phyloP scores from a whole-genome alignment of 2,113 vertebrate species.

The Caretta caretta region DNA sequence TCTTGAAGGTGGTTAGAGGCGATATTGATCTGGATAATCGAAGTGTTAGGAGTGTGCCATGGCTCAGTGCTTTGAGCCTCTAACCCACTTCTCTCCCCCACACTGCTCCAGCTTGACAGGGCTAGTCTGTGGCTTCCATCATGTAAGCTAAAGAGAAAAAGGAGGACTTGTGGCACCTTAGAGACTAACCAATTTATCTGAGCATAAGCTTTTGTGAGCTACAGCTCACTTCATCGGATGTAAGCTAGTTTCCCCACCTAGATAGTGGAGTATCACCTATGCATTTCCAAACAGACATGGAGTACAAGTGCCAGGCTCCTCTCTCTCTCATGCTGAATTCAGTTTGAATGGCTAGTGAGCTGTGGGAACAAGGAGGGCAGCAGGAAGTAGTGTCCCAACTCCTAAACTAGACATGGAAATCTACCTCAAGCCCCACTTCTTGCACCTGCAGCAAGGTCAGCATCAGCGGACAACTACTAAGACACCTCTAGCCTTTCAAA shows the following conservation, averaged over 20 bases:
- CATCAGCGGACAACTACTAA: neutral
- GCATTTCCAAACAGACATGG: too few species aligned
- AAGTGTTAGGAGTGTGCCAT: too few species aligned
- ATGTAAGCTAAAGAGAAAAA: too few species aligned
- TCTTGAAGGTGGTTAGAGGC: too few species aligned
- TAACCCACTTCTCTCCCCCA: neutral
- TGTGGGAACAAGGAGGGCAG: neutral
- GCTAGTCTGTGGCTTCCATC: neutral
- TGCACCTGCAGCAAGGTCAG: neutral
- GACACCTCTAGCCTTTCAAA: too few species aligned
- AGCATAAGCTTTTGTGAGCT: too few species aligned
- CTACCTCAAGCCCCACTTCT: neutral
- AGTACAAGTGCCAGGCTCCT: neutral
- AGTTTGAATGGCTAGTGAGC: neutral
- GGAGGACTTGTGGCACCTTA: too few species aligned
- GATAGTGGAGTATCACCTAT: neutral
- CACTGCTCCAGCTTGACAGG: too few species aligned
- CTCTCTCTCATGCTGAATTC: neutral
- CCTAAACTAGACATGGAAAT: neutral
- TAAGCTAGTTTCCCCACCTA: neutral
- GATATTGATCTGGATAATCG: neutral
- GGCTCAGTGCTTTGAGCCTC: neutral
- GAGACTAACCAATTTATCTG: too few species aligned
- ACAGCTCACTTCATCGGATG: too few species aligned
- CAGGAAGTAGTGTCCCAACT: neutral